phyloP scores from a whole-genome alignment of 2,113 vertebrate genomes.

The Labeo rohita region DNA sequence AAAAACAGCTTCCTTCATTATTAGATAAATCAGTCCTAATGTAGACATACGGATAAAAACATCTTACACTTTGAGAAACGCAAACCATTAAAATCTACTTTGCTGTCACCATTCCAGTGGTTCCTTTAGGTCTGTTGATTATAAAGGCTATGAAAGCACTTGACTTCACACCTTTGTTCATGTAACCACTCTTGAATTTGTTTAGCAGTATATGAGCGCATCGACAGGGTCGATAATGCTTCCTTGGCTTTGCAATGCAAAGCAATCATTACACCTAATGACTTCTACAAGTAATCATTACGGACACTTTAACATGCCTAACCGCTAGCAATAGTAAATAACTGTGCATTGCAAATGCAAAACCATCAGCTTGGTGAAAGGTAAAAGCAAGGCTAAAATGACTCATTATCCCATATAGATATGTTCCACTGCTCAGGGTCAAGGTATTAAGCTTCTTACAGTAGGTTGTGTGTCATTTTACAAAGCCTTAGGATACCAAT shows the following conservation, averaged over 20 bases:
- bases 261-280: slow-evolving; percentile 11
- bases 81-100: background rate
- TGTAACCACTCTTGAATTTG: slow-evolving; percentile 18
- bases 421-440: slow-evolving; percentile 4
- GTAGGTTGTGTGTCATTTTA: background rate
- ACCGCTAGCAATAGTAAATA: background rate
- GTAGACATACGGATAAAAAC: background rate
- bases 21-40: background rate
- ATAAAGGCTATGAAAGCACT: slow-evolving; percentile 19
- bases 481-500: background rate
- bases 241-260: background rate
- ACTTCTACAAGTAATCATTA: slow-evolving; percentile 1
- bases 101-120: background rate
- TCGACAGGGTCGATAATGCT: slow-evolving; percentile 2
- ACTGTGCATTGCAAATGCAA: slow-evolving; percentile 9
- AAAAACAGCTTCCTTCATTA: background rate
- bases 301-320: background rate
- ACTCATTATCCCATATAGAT: slow-evolving; percentile 9
- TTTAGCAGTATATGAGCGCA: slow-evolving; percentile 6
- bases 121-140: slow-evolving; percentile 12
- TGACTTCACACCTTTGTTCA: background rate
- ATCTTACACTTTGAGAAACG: background rate
- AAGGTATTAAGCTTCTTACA: slow-evolving; percentile 19
- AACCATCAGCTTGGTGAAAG: slow-evolving; percentile 14
- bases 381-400: slow-evolving; percentile 16